A percentile compares a stretch with the other conserved stretches of the same genome.
Evolutionary conservation across 1,140 invertebrate genomes (phyloP).

Genomic region (Danaus plexippus): DNA sequence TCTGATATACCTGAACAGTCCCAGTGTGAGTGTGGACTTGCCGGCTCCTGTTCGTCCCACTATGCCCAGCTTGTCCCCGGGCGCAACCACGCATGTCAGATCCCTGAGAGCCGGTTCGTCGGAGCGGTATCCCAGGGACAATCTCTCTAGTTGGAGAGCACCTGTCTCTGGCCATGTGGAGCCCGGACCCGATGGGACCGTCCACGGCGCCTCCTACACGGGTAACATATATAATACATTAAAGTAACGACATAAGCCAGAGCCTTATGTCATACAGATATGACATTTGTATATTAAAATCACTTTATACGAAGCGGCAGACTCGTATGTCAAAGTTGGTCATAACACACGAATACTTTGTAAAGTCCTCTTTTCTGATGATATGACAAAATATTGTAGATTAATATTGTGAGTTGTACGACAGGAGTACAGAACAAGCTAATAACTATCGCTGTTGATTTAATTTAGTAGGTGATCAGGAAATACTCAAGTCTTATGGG

Average conservation of each 20-base stretch:
- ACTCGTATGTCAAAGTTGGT: no score
- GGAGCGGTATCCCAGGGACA: constrained; percentile 56
- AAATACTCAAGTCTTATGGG: no score
- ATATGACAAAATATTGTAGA: no score
- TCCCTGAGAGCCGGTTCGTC: constrained; percentile 77
- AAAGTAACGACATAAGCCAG: neutral
- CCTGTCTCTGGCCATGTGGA: constrained; percentile 57
- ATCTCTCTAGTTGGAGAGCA: constrained; percentile 52
- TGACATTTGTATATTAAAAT: no score
- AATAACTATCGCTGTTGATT: no score
- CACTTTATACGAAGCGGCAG: no score
- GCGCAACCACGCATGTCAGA: constrained; percentile 76
- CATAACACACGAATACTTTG: no score
- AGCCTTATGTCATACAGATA: no score
- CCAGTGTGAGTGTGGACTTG: constrained; percentile 90
- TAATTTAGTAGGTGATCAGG: no score
- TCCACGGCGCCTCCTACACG: constrained; percentile 52
- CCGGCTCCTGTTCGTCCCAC: constrained; percentile 93
- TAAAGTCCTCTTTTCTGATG: no score
- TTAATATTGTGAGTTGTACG: no score
- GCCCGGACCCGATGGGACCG: constrained; percentile 34
- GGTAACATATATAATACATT: neutral
- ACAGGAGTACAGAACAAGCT: no score
- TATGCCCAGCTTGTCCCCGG: constrained; percentile 86
- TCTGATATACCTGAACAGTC: constrained; percentile 80